Evolutionary conservation across 2,888 invertebrate genomes (phyloP).

Genomic region (Syrista parreyssii): DNA sequence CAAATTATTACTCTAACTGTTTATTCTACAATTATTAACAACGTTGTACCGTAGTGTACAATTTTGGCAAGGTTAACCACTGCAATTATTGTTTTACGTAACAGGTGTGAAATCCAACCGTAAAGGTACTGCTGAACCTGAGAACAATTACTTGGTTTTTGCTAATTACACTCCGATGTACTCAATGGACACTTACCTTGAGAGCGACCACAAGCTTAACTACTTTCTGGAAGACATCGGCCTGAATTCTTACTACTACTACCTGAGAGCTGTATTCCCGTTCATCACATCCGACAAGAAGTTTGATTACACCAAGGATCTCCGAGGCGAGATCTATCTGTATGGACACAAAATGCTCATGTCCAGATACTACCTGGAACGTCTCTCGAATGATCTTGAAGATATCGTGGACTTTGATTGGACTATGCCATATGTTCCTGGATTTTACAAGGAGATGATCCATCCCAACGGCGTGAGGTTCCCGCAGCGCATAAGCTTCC

Average conservation of each 20-base stretch:
- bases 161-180: conserved; percentile 72
- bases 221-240: conserved; percentile 80
- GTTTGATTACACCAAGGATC: conserved; percentile 68
- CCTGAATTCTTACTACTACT: conserved; percentile 76
- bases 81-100: too few relatives aligned
- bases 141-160: conserved; percentile 70
- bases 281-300: conserved; percentile 73
- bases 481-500: conserved; percentile 59
- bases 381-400: conserved; percentile 67
- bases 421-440: conserved; percentile 63
- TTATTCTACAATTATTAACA: too few relatives aligned
- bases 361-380: conserved; percentile 68
- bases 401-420: conserved; percentile 66
- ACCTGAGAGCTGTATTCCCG: conserved; percentile 74
- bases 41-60: too few relatives aligned
- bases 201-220: conserved; percentile 71
- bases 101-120: conserved; percentile 31
- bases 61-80: too few relatives aligned
- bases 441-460: conserved; percentile 70
- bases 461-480: conserved; percentile 69
- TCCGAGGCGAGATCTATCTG: conserved; percentile 65
- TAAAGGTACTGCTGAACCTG: conserved; percentile 45
- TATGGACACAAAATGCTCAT: conserved; percentile 65
- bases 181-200: conserved; percentile 65
- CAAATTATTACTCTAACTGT: too few relatives aligned